Evolutionary conservation across 2,888 invertebrate genomes (phyloP), one percentile per base, ranked within the genome.

Genomic region (Lordiphosa fenestrarum): DNA sequence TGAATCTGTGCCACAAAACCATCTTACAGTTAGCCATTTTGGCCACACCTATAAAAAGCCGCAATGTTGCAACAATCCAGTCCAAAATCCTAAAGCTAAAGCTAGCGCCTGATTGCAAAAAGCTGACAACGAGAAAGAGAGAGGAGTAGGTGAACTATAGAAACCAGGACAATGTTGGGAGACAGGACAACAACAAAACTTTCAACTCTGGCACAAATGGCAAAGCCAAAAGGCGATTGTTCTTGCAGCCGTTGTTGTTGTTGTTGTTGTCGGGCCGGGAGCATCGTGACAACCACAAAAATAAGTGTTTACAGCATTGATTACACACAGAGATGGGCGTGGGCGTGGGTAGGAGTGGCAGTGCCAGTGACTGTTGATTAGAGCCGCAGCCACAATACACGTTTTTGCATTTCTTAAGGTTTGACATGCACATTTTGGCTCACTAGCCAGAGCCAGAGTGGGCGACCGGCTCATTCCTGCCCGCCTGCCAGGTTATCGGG

Each of bases 261-360:
- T 19, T n/a, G 30, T 35, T n/a, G 23, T 13, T 40, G 46, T 13
- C 40, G 58, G 37, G 55, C 46, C 38, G 48, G 51, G 51, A 56
- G 62, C 54, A 66, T 42, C 59, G 62, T 57, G 61, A 69, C 76
- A 83, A 66, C 82, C 81, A 84, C 81, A 81, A 84, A 84, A 84
- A 81, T 82, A 84, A 82, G 84, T 81, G 81, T 81, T 84, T 81
- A 81, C 81, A 81, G 74, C 81, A 81, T 81, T 81, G 81, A 81
- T 81, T 81, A 81, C 81, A 84, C 30, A 9, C 30, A 66, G 69
- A 50, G 56, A 53, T 53, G 53, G 69, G 66, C 70, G 70, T 62
- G 54, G 61, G 64, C 65, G 63, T 59, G 48, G 55, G 50, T 23
- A 35, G 30, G 10, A 50, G 49, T 49, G 40, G 19, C 36, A 53